phyloP scores from a whole-genome alignment of 2,113 vertebrate species.

The Galeopterus variegatus region DNA sequence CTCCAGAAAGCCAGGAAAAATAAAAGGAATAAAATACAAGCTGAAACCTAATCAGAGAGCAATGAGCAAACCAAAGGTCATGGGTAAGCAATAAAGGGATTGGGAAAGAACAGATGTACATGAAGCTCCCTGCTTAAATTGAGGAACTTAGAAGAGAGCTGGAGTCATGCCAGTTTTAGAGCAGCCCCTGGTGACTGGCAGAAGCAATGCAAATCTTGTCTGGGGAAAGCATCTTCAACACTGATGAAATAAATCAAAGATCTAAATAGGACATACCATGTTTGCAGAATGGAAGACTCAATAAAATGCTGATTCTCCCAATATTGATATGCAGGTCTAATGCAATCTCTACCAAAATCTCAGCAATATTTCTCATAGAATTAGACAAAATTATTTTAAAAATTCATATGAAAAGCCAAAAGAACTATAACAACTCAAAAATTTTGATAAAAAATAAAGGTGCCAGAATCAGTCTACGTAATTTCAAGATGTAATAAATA shows the following conservation, averaged over 20 bases:
- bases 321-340: neutral
- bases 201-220: neutral
- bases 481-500: neutral
- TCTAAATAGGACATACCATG: neutral
- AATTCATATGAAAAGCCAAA: neutral
- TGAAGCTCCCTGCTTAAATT: neutral
- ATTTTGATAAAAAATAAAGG: neutral
- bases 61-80: neutral
- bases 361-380: neutral
- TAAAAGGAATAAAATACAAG: neutral
- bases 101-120: neutral
- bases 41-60: neutral
- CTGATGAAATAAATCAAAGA: neutral
- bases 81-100: neutral
- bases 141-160: neutral
- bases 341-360: neutral
- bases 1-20: neutral
- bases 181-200: neutral
- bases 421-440: neutral
- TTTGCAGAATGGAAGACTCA: neutral
- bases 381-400: neutral
- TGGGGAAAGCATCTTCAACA: neutral
- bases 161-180: neutral
- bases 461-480: neutral
- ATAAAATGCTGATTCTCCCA: neutral